Base-by-base conservation (phyloP, 1,140 invertebrate species). In the Trypoxylus dichotomus region DNA sequence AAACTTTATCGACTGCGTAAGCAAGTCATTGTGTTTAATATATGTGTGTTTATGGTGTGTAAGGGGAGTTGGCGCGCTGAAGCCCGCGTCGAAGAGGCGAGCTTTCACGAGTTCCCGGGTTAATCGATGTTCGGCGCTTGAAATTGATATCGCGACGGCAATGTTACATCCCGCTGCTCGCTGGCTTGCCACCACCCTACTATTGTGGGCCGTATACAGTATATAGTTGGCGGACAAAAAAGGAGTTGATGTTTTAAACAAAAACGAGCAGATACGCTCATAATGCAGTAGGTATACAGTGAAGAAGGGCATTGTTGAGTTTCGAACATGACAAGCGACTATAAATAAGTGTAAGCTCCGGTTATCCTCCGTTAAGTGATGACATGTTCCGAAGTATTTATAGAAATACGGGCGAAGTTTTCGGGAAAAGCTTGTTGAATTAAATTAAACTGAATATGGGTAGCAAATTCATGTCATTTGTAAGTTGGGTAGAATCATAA, bases 21-120 rank as follows among this genome's bases (percentile, higher is more conserved):
- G 60, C 60, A 68, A 68, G 60, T 68, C 60, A 68, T 68, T 68
- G 60, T 68, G 60, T 68, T 68, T 68, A 68, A 68, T 68, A 68
- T 68, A 68, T 68, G 60, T 68, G 60, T 68, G 60, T 68, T 68
- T 68, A 68, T 54, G 47, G 47, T 54, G 47, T 19, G 47, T 24
- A 68, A 10, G 60, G 60, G 60, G 60, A 68, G 27, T 10, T 19
- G 8, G 58, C 21, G 42, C 58, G 58, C 58, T 60, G 21, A 60
- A 60, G 58, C 58, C 10, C 27, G 24, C 24, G 27, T 68, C 11
- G 60, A 68, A 29, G 60, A 24, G 60, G 6, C 24, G 60, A 68
- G 27, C 60, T 68, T 68, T 25, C 60, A 27, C 60, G 60, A 68
- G 24, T 68, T 24, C 27, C 60, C 60, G 24, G 21, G 60, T 29